Evolutionary conservation across 2,797 vertebrate genomes (phyloP).

Genomic region (Lophius americanus): DNA sequence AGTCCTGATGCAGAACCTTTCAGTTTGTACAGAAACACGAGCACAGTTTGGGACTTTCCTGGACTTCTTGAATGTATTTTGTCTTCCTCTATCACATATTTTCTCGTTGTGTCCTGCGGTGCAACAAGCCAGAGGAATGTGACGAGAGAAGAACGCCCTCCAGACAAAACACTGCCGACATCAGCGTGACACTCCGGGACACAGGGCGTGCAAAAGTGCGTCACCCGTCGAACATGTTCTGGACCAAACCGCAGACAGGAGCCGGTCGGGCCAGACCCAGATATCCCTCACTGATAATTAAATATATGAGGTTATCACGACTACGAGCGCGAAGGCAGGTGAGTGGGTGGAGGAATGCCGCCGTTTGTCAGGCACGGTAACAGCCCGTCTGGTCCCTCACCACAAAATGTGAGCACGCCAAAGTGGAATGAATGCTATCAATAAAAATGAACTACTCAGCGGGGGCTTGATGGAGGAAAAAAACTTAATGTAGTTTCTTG

Average conservation of each 20-base stretch:
- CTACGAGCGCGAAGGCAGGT: constrained; percentile 25
- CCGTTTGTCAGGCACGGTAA: constrained; percentile 1
- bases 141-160: constrained; percentile 37
- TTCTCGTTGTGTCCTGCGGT: not conserved
- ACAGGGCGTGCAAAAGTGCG: constrained; percentile 29
- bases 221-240: constrained; percentile 54
- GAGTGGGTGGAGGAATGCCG: constrained; percentile 57
- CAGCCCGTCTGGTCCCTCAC: constrained; percentile 11
- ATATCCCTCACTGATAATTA: not conserved
- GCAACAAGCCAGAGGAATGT: constrained; percentile 41
- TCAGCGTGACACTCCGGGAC: constrained; percentile 54
- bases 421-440: not conserved
- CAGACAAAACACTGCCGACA: constrained; percentile 54
- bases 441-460: too few relatives aligned
- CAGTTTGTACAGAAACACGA: not conserved
- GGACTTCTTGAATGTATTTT: constrained; percentile 5
- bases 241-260: constrained; percentile 9
- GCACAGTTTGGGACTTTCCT: too few relatives aligned
- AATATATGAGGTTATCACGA: constrained; percentile 19
- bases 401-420: too few relatives aligned
- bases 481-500: too few relatives aligned
- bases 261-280: constrained; percentile 33
- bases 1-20: not conserved
- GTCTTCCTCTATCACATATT: not conserved
- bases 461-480: too few relatives aligned